Conservation (phyloP, 2,113 vertebrate genomes). For the Thymallus thymallus region DNA sequence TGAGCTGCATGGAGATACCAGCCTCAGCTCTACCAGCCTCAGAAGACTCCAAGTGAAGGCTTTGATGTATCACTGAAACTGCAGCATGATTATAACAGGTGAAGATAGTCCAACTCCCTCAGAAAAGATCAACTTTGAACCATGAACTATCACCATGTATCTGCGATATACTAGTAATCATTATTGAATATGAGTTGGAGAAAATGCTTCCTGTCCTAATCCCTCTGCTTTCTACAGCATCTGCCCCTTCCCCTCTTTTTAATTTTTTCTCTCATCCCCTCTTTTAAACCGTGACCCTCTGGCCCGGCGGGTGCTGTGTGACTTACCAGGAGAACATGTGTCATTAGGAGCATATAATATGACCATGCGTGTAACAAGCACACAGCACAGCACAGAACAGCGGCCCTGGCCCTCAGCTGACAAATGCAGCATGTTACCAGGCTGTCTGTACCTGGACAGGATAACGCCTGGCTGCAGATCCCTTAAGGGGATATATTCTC, state of each 20-base stretch:
- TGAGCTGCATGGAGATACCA: slow-evolving; percentile 7
- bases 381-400: neutral
- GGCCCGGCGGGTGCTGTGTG: neutral
- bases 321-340: neutral
- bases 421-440: neutral
- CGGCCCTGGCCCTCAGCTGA: neutral
- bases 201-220: neutral
- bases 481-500: neutral
- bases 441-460: neutral
- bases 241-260: neutral
- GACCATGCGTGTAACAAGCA: neutral
- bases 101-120: too few species aligned
- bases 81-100: too few species aligned
- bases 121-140: too few species aligned
- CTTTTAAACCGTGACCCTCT: neutral
- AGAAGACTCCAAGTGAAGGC: too few species aligned
- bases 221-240: neutral
- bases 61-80: too few species aligned
- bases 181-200: too few species aligned
- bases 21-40: too few species aligned
- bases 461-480: neutral
- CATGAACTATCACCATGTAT: too few species aligned
- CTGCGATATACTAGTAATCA: too few species aligned
- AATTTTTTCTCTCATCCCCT: neutral
- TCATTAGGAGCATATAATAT: neutral